phyloP scores from a whole-genome alignment of 2,113 vertebrate species.

The Campylorhamphus procurvoides region DNA sequence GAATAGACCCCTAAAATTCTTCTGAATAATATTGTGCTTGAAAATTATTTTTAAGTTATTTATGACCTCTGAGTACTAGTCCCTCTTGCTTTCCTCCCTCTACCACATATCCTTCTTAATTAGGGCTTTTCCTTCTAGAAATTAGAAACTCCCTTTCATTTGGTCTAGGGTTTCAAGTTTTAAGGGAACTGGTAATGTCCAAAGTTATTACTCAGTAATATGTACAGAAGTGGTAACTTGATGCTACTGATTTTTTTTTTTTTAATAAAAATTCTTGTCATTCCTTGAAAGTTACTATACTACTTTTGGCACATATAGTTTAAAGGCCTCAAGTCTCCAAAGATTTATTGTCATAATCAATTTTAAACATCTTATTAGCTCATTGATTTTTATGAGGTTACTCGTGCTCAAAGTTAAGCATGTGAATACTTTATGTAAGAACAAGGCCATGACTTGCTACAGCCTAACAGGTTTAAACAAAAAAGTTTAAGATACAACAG shows the following conservation, averaged over 20 bases:
- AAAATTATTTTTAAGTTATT: not conserved
- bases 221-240: not conserved
- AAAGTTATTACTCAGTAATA: not conserved
- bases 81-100: not conserved
- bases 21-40: not conserved
- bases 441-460: not conserved
- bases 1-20: not conserved
- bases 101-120: not conserved
- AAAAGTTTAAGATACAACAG: not conserved
- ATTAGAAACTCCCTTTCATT: not conserved
- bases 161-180: not conserved
- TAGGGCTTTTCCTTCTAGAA: not conserved
- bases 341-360: slow-evolving; percentile 14
- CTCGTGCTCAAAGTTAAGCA: not conserved
- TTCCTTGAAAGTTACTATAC: not conserved
- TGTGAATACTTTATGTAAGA: slow-evolving; percentile 1
- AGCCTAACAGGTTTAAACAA: not conserved
- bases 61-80: not conserved
- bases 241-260: not conserved
- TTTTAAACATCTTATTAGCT: slow-evolving; percentile 32
- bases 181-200: not conserved
- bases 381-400: slow-evolving; percentile 43
- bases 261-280: not conserved
- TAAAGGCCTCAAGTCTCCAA: not conserved
- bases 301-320: not conserved